phyloP scores from a whole-genome alignment of 2,113 vertebrate genomes.

The Jacana jacana region DNA sequence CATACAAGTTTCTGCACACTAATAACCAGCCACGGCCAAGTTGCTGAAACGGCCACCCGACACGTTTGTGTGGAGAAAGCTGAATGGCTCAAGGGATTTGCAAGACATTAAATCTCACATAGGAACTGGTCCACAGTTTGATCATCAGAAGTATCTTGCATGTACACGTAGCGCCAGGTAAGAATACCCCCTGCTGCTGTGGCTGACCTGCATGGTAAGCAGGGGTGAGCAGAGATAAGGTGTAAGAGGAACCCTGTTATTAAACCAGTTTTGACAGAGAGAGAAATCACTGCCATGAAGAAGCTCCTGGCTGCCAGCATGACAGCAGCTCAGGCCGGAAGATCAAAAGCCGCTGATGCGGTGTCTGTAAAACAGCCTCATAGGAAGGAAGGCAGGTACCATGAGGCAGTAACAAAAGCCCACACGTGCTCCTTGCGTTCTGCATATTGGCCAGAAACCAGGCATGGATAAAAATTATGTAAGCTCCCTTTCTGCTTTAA shows the following conservation, averaged over 20 bases:
- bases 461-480: neutral
- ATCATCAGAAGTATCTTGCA: neutral
- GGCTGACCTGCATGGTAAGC: neutral
- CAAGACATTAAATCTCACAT: neutral
- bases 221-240: neutral
- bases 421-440: accelerated
- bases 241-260: neutral
- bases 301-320: neutral
- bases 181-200: neutral
- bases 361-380: neutral
- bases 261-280: neutral
- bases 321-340: neutral
- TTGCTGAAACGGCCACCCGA: neutral
- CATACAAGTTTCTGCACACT: neutral
- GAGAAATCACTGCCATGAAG: neutral
- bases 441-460: neutral
- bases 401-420: neutral
- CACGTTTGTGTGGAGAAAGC: neutral
- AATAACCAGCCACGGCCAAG: neutral
- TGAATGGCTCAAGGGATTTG: neutral
- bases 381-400: neutral
- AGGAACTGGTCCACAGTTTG: neutral
- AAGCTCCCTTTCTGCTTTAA: neutral
- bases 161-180: neutral
- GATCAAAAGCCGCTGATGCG: neutral